phyloP scores from a whole-genome alignment of 1,140 invertebrate genomes.

The Drosophila busckii region DNA sequence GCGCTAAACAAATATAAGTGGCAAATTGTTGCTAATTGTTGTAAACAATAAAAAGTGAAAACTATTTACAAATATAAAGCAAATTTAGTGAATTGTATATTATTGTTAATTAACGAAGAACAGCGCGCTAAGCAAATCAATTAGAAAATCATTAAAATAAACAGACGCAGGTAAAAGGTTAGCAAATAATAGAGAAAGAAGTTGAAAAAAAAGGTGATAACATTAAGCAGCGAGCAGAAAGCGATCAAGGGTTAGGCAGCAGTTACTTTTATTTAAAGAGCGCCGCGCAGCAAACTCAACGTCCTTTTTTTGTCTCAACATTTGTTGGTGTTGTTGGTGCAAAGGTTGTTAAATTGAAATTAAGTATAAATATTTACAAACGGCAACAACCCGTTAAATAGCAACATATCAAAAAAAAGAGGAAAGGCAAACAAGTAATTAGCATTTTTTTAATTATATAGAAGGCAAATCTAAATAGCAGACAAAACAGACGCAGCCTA shows the following conservation, averaged over 20 bases:
- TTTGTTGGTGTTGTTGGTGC: constrained; percentile 8
- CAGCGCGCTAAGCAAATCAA: constrained; percentile 26
- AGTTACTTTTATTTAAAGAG: constrained; percentile 33
- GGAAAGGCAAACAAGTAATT: constrained; percentile 36
- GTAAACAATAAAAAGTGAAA: constrained; percentile 16
- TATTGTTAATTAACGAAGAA: constrained; percentile 55
- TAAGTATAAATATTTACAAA: constrained; percentile 73
- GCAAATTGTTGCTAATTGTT: constrained; percentile 67
- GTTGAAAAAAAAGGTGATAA: constrained; percentile 51
- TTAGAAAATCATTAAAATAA: constrained; percentile 22
- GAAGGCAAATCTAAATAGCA: constrained; percentile 27
- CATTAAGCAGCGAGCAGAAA: constrained; percentile 29
- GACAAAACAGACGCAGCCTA: constrained; percentile 8
- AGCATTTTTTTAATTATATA: constrained; percentile 27
- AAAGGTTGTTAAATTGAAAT: constrained; percentile 68
- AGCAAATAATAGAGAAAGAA: constrained; percentile 4
- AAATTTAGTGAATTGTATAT: constrained; percentile 27
- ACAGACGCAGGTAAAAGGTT: constrained; percentile 15
- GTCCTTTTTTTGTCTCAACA: constrained; percentile 43
- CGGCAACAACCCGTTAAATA: constrained; percentile 48
- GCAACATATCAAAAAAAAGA: constrained; percentile 66
- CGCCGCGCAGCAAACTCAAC: constrained; percentile 8
- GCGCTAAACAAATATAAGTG: constrained; percentile 49
- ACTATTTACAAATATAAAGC: constrained; percentile 37
- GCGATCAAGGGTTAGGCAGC: constrained; percentile 27